A percentile compares a stretch with the other conserved stretches of the same genome.
phyloP scores from a whole-genome alignment of 2,888 invertebrate species.

The Volucella bombylans region DNA sequence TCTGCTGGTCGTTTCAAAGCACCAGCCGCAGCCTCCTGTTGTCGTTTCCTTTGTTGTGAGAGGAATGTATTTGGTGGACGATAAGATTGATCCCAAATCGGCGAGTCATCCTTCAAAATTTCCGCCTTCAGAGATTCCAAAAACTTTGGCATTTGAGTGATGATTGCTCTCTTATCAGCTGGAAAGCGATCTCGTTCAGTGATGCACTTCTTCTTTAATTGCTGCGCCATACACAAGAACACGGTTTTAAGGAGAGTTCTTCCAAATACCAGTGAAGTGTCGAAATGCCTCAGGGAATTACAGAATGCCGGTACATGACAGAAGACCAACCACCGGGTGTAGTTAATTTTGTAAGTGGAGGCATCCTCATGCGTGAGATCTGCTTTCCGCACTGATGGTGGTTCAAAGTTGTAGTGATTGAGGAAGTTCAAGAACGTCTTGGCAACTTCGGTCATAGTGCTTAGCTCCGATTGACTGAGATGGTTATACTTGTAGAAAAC shows the following conservation, averaged over 20 bases:
- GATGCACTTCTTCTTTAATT: conserved; percentile 93
- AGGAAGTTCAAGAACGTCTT: conserved; percentile 94
- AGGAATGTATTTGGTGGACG: conserved; percentile 81
- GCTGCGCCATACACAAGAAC: conserved; percentile 89
- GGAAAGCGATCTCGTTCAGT: conserved; percentile 93
- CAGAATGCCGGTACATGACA: conserved; percentile 96
- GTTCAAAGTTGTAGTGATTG: conserved; percentile 95
- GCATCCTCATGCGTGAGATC: conserved; percentile 90
- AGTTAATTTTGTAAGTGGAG: conserved; percentile 92
- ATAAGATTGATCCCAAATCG: conserved; percentile 95
- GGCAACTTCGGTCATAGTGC: conserved; percentile 91
- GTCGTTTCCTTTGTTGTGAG: conserved; percentile 75
- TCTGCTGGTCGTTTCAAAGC: conserved; percentile 76
- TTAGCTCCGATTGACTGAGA: conserved; percentile 84
- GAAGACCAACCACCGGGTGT: conserved; percentile 95
- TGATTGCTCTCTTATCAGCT: conserved; percentile 88
- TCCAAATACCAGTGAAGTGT: conserved; percentile 94
- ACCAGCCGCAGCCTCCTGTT: conserved; percentile 68
- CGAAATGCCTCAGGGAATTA: conserved; percentile 92
- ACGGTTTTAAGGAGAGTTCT: conserved; percentile 91
- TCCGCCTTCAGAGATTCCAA: conserved; percentile 92
- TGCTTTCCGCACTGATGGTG: conserved; percentile 88
- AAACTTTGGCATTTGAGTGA: conserved; percentile 94
- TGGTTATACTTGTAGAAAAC: conserved; percentile 87
- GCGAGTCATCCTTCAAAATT: conserved; percentile 90